A percentile compares a stretch with the other conserved stretches of the same genome.
phyloP scores from a whole-genome alignment of 1,140 invertebrate genomes.

The Aphelenchoides avenae region DNA sequence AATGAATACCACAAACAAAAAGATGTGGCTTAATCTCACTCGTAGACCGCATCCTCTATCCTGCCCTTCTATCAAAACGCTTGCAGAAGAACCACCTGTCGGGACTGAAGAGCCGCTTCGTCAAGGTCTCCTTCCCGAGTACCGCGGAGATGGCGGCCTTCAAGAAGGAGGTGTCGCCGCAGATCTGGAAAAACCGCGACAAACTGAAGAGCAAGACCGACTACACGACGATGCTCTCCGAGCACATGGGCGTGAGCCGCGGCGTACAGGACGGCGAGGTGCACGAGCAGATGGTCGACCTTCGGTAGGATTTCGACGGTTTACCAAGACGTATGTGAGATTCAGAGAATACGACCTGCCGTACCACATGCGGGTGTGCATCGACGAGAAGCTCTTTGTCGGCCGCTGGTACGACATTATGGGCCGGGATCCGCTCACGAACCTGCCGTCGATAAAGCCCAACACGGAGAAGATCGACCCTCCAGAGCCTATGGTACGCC shows the following conservation, averaged over 20 bases:
- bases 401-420: conserved; percentile 88
- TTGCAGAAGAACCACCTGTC: conserved; percentile 81
- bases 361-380: conserved; percentile 91
- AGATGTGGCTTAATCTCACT: too few relatives aligned
- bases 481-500: conserved; percentile 36
- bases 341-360: conserved; percentile 92
- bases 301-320: conserved; percentile 66
- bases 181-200: conserved; percentile 81
- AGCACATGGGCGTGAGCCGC: conserved; percentile 55
- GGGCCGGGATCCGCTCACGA: conserved; percentile 63
- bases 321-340: conserved; percentile 24
- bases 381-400: conserved; percentile 88
- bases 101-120: conserved; percentile 81
- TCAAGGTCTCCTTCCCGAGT: conserved; percentile 85
- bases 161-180: conserved; percentile 74
- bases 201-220: conserved; percentile 74
- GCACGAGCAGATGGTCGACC: conserved; percentile 81
- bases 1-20: too few relatives aligned
- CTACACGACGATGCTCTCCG: conserved; percentile 76
- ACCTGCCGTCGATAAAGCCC: conserved; percentile 28
- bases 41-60: too few relatives aligned
- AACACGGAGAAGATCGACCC: conserved; percentile 31
- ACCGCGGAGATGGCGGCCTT: conserved; percentile 83
- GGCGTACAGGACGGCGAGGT: conserved; percentile 66
- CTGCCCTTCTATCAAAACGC: too few relatives aligned